Base-by-base conservation (phyloP, 2,888 invertebrate genomes). In the Caenorhabditis wallacei region DNA sequence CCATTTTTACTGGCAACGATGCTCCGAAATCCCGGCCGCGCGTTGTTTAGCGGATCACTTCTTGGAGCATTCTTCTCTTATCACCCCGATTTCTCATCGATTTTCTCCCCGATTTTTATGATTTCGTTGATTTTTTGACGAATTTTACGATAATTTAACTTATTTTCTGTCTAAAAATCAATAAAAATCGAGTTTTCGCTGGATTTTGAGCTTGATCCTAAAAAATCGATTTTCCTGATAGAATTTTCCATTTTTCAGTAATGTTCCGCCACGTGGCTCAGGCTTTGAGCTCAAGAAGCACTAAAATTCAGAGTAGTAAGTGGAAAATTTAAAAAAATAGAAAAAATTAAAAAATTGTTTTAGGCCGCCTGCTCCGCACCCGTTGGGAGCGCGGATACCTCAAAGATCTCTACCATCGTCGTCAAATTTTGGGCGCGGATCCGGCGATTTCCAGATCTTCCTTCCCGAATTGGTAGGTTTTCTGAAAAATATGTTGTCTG, bases 391-490 rank as follows among this genome's bases (percentile, higher is more conserved):
- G 89, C 18, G 86, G 86, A 37, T 91, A 88, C 54, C 84, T 90
- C 40, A 91, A 91, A 69, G 91, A 91, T 68, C 85, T 91, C 20
- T 91, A 91, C 71, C 90, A 91, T 61, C 84, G 91, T 24, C 83
- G 91, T 20, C 84, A 85, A 24, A 63, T 91, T 66, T 75, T 89
- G 48, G 91, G 91, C 16, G 89, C 89, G 13, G 91, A 91, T 75
- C 89, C 91, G 11, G 75, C 87, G 7, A 81, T 89, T 56, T 64
- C 83, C 43, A 85, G 91, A 46, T 88, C 90, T n/a, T 83, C 89
- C 2, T 84, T 82, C 53, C 90, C 90, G n/a, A 91, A 91, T 61
- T 91, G 91, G 91, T 91, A 79, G 46, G 83, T 66, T 18, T 48
- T 48, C 8, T 18, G 2, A 5, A 35, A 48, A 16, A 59, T 71